Evolutionary conservation across 2,888 invertebrate genomes (phyloP), one percentile per base, ranked within the genome.

Genomic region (Ellobium chinense): DNA sequence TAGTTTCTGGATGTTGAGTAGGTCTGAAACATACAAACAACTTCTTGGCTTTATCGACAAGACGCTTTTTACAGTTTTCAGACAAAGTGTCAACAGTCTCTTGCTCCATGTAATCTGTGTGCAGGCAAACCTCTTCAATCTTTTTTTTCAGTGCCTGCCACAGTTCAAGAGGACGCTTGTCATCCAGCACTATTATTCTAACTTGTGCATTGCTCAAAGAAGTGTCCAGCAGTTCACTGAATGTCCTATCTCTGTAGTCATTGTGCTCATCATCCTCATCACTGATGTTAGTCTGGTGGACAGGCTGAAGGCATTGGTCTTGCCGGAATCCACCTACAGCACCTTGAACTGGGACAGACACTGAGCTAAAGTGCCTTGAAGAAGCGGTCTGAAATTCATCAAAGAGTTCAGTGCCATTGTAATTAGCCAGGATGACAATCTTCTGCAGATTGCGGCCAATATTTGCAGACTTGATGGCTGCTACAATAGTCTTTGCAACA

Each of bases 171-270:
- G 62, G 1, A 24, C 37, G 29, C 36, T 24, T 60, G 12, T 21
- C 39, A 62, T 39, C 18, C 14, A 58, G 18, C 2, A 62, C 37
- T 21, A 29, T 24, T 37, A 74, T 74, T 27, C 39, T 36, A 14
- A 74, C 39, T 74, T 74, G 62, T 62, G 62, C 58, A 39, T 39
- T 36, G n/a, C n/a, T n/a, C n/a, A n/a, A n/a, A n/a, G n/a, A n/a
- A n/a, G n/a, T n/a, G n/a, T n/a, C n/a, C n/a, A n/a, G n/a, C n/a
- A n/a, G n/a, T n/a, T n/a, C n/a, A n/a, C n/a, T n/a, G n/a, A n/a
- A n/a, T n/a, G n/a, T n/a, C n/a, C n/a, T n/a, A n/a, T n/a, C n/a
- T n/a, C n/a, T n/a, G n/a, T n/a, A n/a, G n/a, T n/a, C n/a, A 14
- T 27, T n/a, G 2, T 36, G 12, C 21, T 62, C 24, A 24, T 27